phyloP scores from a whole-genome alignment of 2,888 invertebrate genomes.

The Deilephila porcellus region DNA sequence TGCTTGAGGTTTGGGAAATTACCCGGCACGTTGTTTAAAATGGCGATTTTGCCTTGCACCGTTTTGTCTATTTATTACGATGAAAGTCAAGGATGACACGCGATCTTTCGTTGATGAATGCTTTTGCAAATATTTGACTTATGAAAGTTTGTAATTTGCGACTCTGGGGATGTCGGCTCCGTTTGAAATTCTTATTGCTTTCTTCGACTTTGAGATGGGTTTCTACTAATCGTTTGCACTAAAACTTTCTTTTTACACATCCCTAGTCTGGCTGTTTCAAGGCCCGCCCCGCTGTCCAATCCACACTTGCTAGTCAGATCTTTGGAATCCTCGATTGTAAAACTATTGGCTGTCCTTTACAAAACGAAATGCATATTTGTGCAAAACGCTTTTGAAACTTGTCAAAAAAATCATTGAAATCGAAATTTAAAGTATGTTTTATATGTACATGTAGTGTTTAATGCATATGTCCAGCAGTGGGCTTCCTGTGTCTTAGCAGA shows the following conservation, averaged over 20 bases:
- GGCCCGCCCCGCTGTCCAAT: no score
- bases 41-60: conserved; percentile 63
- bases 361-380: no score
- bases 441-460: no score
- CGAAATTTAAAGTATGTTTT: no score
- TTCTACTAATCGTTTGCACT: neutral
- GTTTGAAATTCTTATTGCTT: neutral
- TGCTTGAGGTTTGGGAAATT: conserved; percentile 83
- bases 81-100: conserved; percentile 50
- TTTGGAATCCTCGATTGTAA: no score
- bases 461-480: no score
- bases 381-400: no score
- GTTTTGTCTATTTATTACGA: conserved; percentile 74
- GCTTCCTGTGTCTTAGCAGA: no score
- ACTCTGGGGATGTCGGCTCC: neutral
- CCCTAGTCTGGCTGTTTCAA: neutral
- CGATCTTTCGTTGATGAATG: conserved; percentile 35
- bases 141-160: conserved; percentile 17
- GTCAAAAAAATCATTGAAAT: no score
- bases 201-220: neutral
- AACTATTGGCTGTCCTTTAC: no score
- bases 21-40: conserved; percentile 67
- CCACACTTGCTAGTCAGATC: no score
- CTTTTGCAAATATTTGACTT: conserved; percentile 18
- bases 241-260: neutral